phyloP scores from a whole-genome alignment of 2,113 vertebrate genomes.

The Psammodynastes pulverulentus region DNA sequence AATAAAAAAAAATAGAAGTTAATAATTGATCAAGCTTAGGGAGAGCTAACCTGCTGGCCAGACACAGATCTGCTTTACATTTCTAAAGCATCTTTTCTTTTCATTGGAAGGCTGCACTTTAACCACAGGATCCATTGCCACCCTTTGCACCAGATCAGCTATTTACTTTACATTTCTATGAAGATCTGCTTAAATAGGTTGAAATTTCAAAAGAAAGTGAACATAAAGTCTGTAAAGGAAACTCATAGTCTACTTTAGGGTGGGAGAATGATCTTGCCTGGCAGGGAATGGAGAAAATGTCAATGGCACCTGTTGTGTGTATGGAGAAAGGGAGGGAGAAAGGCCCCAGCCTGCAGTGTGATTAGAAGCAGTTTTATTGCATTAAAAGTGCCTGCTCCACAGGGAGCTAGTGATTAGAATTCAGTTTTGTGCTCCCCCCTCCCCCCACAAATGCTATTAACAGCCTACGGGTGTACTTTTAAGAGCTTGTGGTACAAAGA shows the following conservation, averaged over 20 bases:
- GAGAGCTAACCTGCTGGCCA: slow-evolving; percentile 31
- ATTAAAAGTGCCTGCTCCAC: not conserved
- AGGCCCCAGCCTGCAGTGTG: slow-evolving; percentile 1
- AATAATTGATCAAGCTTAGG: slow-evolving; percentile 34
- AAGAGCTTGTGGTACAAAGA: slow-evolving; percentile 1
- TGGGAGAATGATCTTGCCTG: not conserved
- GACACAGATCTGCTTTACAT: slow-evolving; percentile 52
- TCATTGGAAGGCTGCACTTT: slow-evolving; percentile 49
- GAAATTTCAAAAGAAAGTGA: slow-evolving; percentile 34
- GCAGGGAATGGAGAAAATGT: slow-evolving; percentile 11
- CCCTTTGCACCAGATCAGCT: slow-evolving; percentile 49
- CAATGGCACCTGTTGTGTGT: slow-evolving; percentile 29
- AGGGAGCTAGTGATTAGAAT: slow-evolving; percentile 12
- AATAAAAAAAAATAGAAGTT: slow-evolving; percentile 31
- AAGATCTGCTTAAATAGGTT: slow-evolving; percentile 41
- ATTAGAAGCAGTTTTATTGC: slow-evolving; percentile 21
- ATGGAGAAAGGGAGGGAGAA: slow-evolving; percentile 13
- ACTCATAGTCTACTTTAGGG: not conserved
- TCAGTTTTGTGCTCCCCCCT: not conserved
- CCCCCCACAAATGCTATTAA: not conserved
- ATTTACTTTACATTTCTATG: slow-evolving; percentile 50
- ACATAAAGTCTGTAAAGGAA: slow-evolving; percentile 36
- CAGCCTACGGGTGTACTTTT: not conserved
- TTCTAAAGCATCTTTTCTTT: slow-evolving; percentile 63
- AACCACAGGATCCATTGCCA: slow-evolving; percentile 44